Base-by-base conservation (phyloP, 1,140 invertebrate species). In the Penaeus chinensis region DNA sequence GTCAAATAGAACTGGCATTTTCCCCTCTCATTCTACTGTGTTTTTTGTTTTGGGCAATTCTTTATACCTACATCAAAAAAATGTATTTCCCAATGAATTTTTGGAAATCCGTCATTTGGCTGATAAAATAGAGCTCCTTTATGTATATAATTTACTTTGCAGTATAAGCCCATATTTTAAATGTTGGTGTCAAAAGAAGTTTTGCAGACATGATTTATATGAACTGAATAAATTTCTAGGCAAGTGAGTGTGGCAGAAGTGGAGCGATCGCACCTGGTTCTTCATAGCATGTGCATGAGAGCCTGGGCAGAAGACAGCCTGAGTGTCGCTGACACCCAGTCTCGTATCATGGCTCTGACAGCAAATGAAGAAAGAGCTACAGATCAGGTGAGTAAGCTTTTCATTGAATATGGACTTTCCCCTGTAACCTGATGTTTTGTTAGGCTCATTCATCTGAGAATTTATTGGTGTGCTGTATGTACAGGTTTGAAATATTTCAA, bases 261-360 rank as follows among this genome's bases (percentile, higher is more conserved):
- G 78, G 94, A 95, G 91, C 91, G 94, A n/a, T 93, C 93, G 16
- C 91, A 94, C 78, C 92, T 91, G 77, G 92, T 95, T 4, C 91
- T 95, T 10, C 93, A 94, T 89, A 92, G 93, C 80, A 92, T 92
- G 61, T 92, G 93, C 66, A 90, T 93, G 2, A 92, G 92, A 78
- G 92, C 86, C 20, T 91, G 91, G 85, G 91, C 91, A 24, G 92
- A 93, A 88, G 91, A 93, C 69, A 90, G 82, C 87, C 91, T 84
- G 86, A 89, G 89, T 83, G 91, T 91, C 63, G 87, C 89, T 11
- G 89, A 90, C 78, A 90, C 90, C 18, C 90, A 91, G 89, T 90
- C 90, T 18, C 82, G 90, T 32, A 91, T 91, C 63, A 82, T 90
- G n/a, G 90, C 89, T 3, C 89, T 91, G 18, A 89, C 90, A 18